Conservation (phyloP, 2,888 invertebrate species). For the Ditylenchus weischeri region DNA sequence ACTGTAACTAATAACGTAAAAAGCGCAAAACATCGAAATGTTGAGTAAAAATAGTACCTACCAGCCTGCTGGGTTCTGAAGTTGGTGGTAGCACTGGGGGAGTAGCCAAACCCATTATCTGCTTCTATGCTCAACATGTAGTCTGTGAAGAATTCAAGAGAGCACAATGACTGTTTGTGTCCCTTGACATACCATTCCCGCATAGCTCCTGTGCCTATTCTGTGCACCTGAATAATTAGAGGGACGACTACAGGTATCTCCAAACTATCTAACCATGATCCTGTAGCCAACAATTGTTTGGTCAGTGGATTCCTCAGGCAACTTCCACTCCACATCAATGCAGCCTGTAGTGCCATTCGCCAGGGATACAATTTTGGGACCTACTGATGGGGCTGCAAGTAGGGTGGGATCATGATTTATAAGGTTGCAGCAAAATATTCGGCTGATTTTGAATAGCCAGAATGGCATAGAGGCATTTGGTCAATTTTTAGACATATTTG, state of each 20-base stretch:
- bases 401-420: not conserved
- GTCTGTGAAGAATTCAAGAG: slow-evolving; percentile 37
- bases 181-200: slow-evolving; percentile 45
- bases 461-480: too few relatives aligned
- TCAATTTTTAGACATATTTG: too few relatives aligned
- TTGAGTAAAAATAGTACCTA: slow-evolving; percentile 20
- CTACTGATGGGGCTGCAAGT: slow-evolving; percentile 37
- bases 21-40: slow-evolving; percentile 8
- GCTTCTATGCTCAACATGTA: slow-evolving; percentile 45
- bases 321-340: slow-evolving; percentile 41
- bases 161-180: slow-evolving; percentile 38
- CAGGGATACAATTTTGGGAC: slow-evolving; percentile 42
- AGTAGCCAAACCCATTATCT: slow-evolving; percentile 50
- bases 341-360: slow-evolving; percentile 44
- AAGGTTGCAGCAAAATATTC: too few relatives aligned
- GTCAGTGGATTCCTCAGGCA: slow-evolving; percentile 18
- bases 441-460: too few relatives aligned
- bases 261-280: slow-evolving; percentile 35
- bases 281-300: slow-evolving; percentile 37
- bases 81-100: slow-evolving; percentile 40
- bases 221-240: slow-evolving; percentile 15
- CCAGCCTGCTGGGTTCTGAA: slow-evolving; percentile 48
- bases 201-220: slow-evolving; percentile 30
- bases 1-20: too few relatives aligned
- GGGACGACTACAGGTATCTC: not conserved